These are phyloP conservation scores for Triplophysa yarkandensis DNA, from an alignment of 2,797 vertebrate species.

Conservation along the genomic window DNA sequence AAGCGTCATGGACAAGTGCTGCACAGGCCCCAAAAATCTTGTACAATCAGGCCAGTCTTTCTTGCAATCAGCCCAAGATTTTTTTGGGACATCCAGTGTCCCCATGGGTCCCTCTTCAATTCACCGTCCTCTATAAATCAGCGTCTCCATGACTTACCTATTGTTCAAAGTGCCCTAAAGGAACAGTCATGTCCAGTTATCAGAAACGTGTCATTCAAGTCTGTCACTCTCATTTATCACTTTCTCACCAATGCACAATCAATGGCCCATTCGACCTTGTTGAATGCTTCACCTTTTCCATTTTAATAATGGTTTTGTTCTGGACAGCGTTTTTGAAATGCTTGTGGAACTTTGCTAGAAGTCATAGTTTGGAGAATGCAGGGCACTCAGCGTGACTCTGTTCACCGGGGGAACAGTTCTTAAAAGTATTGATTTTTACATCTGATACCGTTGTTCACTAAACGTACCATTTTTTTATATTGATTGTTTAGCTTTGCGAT, in stretches of 20 bases:
- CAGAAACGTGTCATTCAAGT: conserved; percentile 61
- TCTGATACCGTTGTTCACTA: conserved; percentile 50
- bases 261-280: conserved; percentile 45
- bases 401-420: conserved; percentile 46
- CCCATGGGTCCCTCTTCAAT: conserved; percentile 54
- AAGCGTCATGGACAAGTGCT: conserved; percentile 55
- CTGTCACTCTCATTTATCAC: conserved; percentile 52
- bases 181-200: conserved; percentile 54
- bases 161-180: conserved; percentile 49
- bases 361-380: conserved; percentile 8
- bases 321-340: conserved; percentile 19
- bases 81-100: conserved; percentile 65
- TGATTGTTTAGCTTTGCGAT: conserved; percentile 70
- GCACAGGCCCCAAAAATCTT: conserved; percentile 52
- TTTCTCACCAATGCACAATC: conserved; percentile 67
- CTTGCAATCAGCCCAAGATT: conserved; percentile 74
- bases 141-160: conserved; percentile 49
- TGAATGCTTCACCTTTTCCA: conserved; percentile 10
- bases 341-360: conserved; percentile 38
- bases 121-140: conserved; percentile 69
- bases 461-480: conserved; percentile 58
- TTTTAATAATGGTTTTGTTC: conserved; percentile 33
- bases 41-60: conserved; percentile 71
- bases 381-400: conserved; percentile 6
- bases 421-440: conserved; percentile 71